Percentiles rank a stretch among this genome's conserved stretches.
These are phyloP conservation scores for Agelaius phoeniceus DNA, from an alignment of 2,113 vertebrate genomes.

Conservation along the genomic window DNA sequence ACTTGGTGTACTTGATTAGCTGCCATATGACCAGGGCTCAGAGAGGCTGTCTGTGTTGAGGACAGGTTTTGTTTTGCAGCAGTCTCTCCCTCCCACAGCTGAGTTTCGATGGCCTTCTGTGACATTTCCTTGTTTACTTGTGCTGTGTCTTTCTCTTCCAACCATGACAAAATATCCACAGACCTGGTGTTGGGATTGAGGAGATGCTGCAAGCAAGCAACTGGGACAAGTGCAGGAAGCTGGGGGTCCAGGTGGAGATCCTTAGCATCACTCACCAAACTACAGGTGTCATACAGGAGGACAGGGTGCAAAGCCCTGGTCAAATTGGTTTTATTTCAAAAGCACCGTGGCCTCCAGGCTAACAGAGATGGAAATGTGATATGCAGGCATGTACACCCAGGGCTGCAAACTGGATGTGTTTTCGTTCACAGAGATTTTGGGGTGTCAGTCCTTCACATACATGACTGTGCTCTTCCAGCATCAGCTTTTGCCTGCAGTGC, in stretches of 20 bases:
- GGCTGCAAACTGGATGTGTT: not conserved
- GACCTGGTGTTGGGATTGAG: not conserved
- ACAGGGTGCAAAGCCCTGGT: not conserved
- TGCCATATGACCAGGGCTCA: not conserved
- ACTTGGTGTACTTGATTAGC: not conserved
- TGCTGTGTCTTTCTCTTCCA: not conserved
- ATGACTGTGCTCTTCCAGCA: not conserved
- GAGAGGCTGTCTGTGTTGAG: not conserved
- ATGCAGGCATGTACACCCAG: accelerated
- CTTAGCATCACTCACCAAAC: accelerated
- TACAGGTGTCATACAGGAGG: not conserved
- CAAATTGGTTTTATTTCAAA: not conserved
- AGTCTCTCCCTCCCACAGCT: not conserved
- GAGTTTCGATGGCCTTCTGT: not conserved
- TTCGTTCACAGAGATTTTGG: not conserved
- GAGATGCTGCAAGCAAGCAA: constrained; percentile 42
- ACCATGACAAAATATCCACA: not conserved
- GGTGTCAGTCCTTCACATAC: not conserved
- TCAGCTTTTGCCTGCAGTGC: accelerated
- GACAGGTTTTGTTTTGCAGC: not conserved
- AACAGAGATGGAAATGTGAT: not conserved
- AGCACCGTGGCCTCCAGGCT: not conserved
- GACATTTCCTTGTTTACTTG: constrained; percentile 22
- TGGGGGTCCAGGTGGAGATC: not conserved
- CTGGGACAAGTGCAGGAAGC: constrained; percentile 59